Conservation (phyloP, 2,888 invertebrate species). For the Dynastes hyllus region DNA sequence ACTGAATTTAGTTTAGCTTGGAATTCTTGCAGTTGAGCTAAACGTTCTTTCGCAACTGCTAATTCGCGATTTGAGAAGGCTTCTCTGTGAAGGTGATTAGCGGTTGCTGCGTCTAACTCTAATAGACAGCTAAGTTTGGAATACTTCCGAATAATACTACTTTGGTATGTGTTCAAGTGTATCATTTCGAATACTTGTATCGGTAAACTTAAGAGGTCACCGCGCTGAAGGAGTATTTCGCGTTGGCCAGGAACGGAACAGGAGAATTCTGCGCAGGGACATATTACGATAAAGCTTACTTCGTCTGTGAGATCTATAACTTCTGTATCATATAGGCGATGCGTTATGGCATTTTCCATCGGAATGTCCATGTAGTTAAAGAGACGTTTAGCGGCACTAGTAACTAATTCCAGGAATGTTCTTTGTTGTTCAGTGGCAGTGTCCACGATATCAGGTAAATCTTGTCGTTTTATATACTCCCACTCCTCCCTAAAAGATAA, state of each 20-base stretch:
- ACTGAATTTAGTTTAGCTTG: slow-evolving; percentile 89
- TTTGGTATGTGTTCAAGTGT: slow-evolving; percentile 95
- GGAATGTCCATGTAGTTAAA: slow-evolving; percentile 88
- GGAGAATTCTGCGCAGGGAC: slow-evolving; percentile 93
- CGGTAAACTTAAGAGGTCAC: slow-evolving; percentile 91
- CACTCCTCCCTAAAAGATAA: slow-evolving; percentile 89
- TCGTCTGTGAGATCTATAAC: slow-evolving; percentile 93
- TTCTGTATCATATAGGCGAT: slow-evolving; percentile 93
- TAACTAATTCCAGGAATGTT: slow-evolving; percentile 85
- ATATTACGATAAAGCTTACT: slow-evolving; percentile 92
- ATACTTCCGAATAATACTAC: slow-evolving; percentile 91
- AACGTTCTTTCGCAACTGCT: slow-evolving; percentile 87
- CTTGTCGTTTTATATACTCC: slow-evolving; percentile 86
- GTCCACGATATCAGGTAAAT: slow-evolving; percentile 71
- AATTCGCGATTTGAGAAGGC: slow-evolving; percentile 94
- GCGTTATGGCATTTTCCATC: slow-evolving; percentile 79
- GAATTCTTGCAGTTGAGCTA: slow-evolving; percentile 87
- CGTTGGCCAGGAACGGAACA: slow-evolving; percentile 92
- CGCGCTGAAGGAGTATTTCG: slow-evolving; percentile 88
- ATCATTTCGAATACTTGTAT: slow-evolving; percentile 97
- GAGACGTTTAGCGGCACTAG: slow-evolving; percentile 82
- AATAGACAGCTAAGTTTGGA: slow-evolving; percentile 94
- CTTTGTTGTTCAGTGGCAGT: slow-evolving; percentile 85
- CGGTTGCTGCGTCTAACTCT: slow-evolving; percentile 92
- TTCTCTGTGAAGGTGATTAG: slow-evolving; percentile 94